Evolutionary conservation across 2,888 invertebrate genomes (phyloP), one percentile per base, ranked within the genome.

Genomic region (Acronicta psi): DNA sequence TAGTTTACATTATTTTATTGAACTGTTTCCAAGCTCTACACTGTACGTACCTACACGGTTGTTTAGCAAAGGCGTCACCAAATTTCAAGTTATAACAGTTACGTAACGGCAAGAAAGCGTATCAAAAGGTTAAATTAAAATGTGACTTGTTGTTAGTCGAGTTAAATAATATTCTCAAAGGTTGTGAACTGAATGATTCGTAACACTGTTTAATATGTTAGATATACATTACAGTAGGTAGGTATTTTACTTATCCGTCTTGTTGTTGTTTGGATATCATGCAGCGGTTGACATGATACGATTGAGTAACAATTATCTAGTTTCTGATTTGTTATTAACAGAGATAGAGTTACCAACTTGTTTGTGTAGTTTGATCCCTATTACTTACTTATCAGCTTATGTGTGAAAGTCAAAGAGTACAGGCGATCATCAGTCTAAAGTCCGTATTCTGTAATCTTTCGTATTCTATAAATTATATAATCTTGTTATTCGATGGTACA

Each of bases 71-170:
- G 52, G 42, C 49, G 44, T 53, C 43, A 31, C 43, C 38, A 58
- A 58, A 54, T 43, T 58, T 53, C 25, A 25, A 54, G 52, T 58
- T 13, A 64, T 59, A 69, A 69, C 37, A 16, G n/a, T 64, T 64
- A n/a, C 50, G 53, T 56, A 53, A 64, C 31, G 4, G 9, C 23
- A 50, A 58, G 58, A 67, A 68, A 68, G 54, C 50, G 57, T 47
- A 51, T 51, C 53, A 46, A 57, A 23, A 42, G 23, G 6, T 16
- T 11, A 57, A 53, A 54, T 50, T 43, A 40, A 58, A 63, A 63
- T 58, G 43, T 58, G 50, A 63, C 63, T 54, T 44, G 58, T 44
- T 31, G 17, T 58, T 56, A 16, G 18, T 40, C 20, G 50, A 41
- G 42, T 41, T 51, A 17, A 51, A 52, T 34, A 41, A 49, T 52